Base-by-base conservation (phyloP, 1,140 invertebrate genomes). In the Hydropsyche tenuis region DNA sequence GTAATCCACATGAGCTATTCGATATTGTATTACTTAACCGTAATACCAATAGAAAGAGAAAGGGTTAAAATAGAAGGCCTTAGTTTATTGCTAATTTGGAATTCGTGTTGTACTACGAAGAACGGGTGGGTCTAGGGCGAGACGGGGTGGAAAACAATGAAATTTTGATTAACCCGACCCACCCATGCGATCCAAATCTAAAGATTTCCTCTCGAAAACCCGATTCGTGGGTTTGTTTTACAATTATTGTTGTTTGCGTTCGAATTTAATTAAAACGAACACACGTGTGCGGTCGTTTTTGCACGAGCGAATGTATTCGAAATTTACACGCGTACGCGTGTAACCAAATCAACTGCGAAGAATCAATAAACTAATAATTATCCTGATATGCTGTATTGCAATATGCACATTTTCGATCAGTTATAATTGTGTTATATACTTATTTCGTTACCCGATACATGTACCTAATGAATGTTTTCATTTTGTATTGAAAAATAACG, bases 91-190 rank as follows among this genome's bases (percentile, higher is more conserved):
- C 48, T 60, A 73, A 65, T 73, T 73, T 37, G 16, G 65, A 73
- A 73, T 73, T 68, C 71, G 71, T 48, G 51, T 45, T 20, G 51
- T 37, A 56, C 62, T 64, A 64, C 22, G 30, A 37, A 3, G 30
- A 37, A 9, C 30, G 30, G 30, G 30, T 3, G 3, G 3, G 3
- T 4, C 30, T 4, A 37, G 30, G 30, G 30, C 3, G 30, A 4
- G 30, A 9, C 9, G 3, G 30, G 43, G 56, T 42, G 43, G 18
- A 22, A 43, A 43, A 45, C 27, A 48, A 72, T 72, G 60, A 72
- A 72, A 72, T 64, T 72, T 72, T 72, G 70, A 72, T 72, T 64
- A 48, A 72, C 70, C 48, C 42, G 42, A 56, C 22, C 69, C 69
- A 70, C 69, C 69, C 53, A 37, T 70, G 69, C 53, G 69, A 56